Evolutionary conservation across 2,888 invertebrate genomes (phyloP).

Genomic region (Drosophila silvestris): DNA sequence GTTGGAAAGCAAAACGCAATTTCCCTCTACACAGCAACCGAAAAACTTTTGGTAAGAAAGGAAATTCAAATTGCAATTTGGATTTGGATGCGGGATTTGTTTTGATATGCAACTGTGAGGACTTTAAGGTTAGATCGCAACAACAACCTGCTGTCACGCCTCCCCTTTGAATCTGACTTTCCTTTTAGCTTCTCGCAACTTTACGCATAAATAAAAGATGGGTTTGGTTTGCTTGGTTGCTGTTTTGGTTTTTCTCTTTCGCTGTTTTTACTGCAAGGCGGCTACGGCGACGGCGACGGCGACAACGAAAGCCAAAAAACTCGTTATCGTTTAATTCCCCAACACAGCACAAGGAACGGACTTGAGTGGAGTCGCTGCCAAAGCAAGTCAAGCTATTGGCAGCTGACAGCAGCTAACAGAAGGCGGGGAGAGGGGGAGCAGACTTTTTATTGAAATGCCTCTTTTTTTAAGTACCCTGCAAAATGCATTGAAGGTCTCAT

Average conservation of each 20-base stretch:
- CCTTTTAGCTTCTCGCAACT: slow-evolving; percentile 47
- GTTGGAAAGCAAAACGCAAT: slow-evolving; percentile 46
- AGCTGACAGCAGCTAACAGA: slow-evolving; percentile 45
- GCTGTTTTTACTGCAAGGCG: slow-evolving; percentile 23
- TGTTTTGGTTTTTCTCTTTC: slow-evolving; percentile 7
- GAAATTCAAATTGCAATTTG: slow-evolving; percentile 71
- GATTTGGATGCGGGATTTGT: slow-evolving; percentile 36
- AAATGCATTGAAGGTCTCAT: not conserved
- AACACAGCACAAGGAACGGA: slow-evolving; percentile 29
- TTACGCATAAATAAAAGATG: slow-evolving; percentile 75
- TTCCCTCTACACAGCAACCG: slow-evolving; percentile 33
- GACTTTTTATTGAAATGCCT: not conserved
- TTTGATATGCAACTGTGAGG: slow-evolving; percentile 24
- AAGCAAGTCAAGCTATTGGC: slow-evolving; percentile 65
- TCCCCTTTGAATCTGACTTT: not conserved
- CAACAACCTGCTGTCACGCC: not conserved
- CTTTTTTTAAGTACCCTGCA: not conserved
- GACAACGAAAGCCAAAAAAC: slow-evolving; percentile 77
- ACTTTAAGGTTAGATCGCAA: slow-evolving; percentile 50
- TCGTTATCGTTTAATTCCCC: slow-evolving; percentile 79
- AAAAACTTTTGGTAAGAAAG: slow-evolving; percentile 55
- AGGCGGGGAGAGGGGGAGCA: no score
- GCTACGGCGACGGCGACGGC: slow-evolving; percentile 31
- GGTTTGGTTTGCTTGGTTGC: slow-evolving; percentile 31
- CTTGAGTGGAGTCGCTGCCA: slow-evolving; percentile 41